These are phyloP conservation scores for Chaetoderma sp. DNA, from an alignment of 2,888 invertebrate genomes.

Conservation along the genomic window DNA sequence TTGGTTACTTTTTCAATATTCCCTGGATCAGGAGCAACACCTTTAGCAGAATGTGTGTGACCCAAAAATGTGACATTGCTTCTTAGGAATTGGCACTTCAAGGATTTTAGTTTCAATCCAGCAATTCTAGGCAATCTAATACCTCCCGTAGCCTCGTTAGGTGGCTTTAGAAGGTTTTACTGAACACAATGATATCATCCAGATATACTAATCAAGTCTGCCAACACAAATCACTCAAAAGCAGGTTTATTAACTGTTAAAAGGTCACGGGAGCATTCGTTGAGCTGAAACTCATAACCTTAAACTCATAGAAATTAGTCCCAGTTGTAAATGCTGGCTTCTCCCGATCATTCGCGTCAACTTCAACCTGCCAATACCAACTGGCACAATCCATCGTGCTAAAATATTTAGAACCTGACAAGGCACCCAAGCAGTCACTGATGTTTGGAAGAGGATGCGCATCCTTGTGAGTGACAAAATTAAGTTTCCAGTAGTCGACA, in stretches of 20 bases:
- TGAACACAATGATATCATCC: slow-evolving; percentile 35
- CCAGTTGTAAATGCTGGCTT: slow-evolving; percentile 38
- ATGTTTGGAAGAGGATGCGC: no score
- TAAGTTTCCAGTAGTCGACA: no score
- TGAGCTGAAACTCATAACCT: slow-evolving; percentile 31
- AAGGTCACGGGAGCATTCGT: slow-evolving; percentile 28
- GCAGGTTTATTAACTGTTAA: slow-evolving; percentile 33
- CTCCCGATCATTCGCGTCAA: no score
- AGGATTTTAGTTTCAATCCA: slow-evolving; percentile 35
- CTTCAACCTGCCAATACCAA: no score
- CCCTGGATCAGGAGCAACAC: slow-evolving; percentile 17
- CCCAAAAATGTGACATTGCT: slow-evolving; percentile 30
- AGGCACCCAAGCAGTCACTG: no score
- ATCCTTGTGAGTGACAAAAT: no score
- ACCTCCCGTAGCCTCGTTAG: slow-evolving; percentile 26
- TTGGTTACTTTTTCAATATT: slow-evolving; percentile 6
- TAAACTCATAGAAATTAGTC: slow-evolving; percentile 31
- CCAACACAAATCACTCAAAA: slow-evolving; percentile 30
- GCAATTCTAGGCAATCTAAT: slow-evolving; percentile 26
- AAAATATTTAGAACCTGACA: no score
- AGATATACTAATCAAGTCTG: slow-evolving; percentile 33
- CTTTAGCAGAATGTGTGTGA: slow-evolving; percentile 14
- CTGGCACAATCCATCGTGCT: no score
- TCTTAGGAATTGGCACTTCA: slow-evolving; percentile 31
- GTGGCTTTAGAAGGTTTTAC: slow-evolving; percentile 23